Evolutionary conservation across 1,140 invertebrate genomes (phyloP).

Genomic region (Artemia franciscana): DNA sequence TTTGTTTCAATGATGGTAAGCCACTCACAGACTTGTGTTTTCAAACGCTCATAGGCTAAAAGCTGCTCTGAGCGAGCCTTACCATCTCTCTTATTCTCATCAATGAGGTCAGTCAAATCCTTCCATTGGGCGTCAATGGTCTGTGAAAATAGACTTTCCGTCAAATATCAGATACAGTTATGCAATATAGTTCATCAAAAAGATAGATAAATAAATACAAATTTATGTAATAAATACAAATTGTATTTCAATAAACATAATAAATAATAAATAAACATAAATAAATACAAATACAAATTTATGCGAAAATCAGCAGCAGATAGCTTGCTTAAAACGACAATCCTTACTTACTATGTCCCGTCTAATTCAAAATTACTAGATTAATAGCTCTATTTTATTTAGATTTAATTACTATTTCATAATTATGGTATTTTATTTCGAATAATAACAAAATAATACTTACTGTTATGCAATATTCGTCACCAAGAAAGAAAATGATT

Average conservation of each 20-base stretch:
- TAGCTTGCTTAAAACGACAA: no score
- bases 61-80: conserved; percentile 58
- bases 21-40: conserved; percentile 65
- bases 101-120: conserved; percentile 44
- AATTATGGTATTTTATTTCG: no score
- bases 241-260: background rate
- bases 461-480: no score
- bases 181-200: conserved; percentile 1
- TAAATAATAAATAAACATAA: no score
- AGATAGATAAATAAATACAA: background rate
- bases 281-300: no score
- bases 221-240: conserved; percentile 5
- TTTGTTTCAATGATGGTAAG: conserved; percentile 49
- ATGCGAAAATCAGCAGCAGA: no score
- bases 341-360: no score
- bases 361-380: no score
- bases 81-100: conserved; percentile 57
- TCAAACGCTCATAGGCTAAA: conserved; percentile 54
- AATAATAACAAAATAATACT: no score
- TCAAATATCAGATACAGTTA: background rate
- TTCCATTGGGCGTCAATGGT: conserved; percentile 66
- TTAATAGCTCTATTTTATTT: no score
- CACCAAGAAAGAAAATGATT: no score
- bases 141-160: conserved; percentile 16
- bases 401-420: no score